phyloP scores from a whole-genome alignment of 2,797 vertebrate species.

The Urocyon cinereoargenteus region DNA sequence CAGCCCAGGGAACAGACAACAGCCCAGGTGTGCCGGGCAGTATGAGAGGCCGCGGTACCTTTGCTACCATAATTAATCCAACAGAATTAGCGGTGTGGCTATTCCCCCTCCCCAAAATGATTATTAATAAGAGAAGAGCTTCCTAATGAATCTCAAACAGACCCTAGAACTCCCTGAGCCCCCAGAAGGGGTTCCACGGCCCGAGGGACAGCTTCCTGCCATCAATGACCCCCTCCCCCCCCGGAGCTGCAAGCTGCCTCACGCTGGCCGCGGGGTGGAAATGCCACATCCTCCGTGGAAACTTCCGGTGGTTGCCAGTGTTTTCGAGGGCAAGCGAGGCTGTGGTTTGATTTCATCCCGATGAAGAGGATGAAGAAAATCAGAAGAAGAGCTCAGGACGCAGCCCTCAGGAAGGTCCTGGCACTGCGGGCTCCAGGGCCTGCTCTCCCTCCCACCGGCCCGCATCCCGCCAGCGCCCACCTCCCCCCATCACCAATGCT shows the following conservation, averaged over 20 bases:
- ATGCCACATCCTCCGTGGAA: not conserved
- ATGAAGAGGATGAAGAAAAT: too few relatives aligned
- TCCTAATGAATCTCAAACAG: conserved; percentile 20
- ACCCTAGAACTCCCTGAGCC: not conserved
- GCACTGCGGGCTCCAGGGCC: not conserved
- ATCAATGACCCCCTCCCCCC: not conserved
- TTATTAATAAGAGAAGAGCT: not conserved
- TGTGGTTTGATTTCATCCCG: not conserved
- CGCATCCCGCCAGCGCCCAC: not conserved
- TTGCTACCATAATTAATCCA: conserved; percentile 11
- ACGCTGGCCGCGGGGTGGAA: not conserved
- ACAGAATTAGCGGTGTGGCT: not conserved
- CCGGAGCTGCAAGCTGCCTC: not conserved
- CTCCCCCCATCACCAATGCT: accelerated
- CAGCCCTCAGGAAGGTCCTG: not conserved
- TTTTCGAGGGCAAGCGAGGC: not conserved
- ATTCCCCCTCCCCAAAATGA: not conserved
- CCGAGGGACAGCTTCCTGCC: accelerated
- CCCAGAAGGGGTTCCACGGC: not conserved
- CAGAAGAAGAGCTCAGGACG: not conserved
- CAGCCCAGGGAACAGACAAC: not conserved
- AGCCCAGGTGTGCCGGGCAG: not conserved
- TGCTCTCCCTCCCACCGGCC: accelerated
- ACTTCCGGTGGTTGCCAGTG: not conserved
- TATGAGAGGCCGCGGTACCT: not conserved